Evolutionary conservation across 37 sponge, comb jelly and placozoan species (phyloP).

Genomic region (Corticium candelabrum): DNA sequence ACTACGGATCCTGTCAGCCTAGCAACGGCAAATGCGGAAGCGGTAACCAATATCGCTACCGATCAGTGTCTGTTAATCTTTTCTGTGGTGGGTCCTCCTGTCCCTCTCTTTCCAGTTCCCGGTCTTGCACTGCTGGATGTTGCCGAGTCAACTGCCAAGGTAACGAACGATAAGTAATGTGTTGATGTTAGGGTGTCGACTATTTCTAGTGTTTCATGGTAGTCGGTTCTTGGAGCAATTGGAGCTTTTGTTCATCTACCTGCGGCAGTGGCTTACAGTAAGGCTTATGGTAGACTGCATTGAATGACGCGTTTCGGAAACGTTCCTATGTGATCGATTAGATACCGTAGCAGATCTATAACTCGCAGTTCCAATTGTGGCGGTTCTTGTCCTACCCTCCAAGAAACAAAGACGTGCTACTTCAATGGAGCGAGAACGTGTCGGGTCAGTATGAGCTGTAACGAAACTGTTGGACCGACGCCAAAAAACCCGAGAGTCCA

Average conservation of each 20-base stretch:
- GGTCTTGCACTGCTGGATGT: background rate
- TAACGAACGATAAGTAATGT: too few relatives aligned
- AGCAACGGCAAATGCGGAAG: background rate
- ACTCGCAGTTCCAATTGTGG: background rate
- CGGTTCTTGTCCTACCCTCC: background rate
- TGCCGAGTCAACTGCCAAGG: background rate
- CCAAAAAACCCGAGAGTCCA: too few relatives aligned
- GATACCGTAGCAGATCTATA: background rate
- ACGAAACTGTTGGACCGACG: too few relatives aligned
- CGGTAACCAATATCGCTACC: background rate
- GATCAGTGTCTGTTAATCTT: background rate
- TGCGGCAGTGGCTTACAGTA: too few relatives aligned
- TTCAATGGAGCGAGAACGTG: too few relatives aligned
- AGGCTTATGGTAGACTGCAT: too few relatives aligned
- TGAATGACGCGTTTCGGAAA: too few relatives aligned
- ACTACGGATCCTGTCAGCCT: background rate
- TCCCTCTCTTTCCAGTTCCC: background rate
- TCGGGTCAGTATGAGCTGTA: too few relatives aligned
- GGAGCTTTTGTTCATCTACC: too few relatives aligned
- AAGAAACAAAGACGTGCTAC: background rate
- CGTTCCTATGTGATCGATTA: background rate
- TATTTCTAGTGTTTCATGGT: too few relatives aligned
- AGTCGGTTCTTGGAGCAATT: too few relatives aligned
- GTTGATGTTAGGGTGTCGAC: too few relatives aligned
- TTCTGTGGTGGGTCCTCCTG: background rate